These are phyloP conservation scores for Xenotilapia flavipinnis DNA, from an alignment of 2,113 vertebrate species.

Conservation along the genomic window DNA sequence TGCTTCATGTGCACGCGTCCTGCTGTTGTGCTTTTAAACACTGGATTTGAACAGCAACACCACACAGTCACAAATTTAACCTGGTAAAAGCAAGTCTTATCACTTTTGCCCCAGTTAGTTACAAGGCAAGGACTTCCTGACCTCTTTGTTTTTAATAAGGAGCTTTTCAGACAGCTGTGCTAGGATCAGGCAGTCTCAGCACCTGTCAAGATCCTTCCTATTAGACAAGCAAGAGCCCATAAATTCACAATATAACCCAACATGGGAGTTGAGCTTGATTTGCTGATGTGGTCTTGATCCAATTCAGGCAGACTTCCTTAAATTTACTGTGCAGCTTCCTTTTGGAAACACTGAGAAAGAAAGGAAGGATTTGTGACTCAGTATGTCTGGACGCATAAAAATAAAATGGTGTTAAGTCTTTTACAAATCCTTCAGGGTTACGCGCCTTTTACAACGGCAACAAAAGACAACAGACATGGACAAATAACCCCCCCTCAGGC, in stretches of 20 bases:
- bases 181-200: neutral
- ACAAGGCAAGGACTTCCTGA: neutral
- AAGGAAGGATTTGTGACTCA: neutral
- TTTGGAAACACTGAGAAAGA: neutral
- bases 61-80: neutral
- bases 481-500: neutral
- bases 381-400: neutral
- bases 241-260: neutral
- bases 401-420: neutral
- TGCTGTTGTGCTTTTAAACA: neutral
- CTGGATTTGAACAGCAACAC: neutral
- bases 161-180: neutral
- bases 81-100: neutral
- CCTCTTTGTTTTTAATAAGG: neutral
- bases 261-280: neutral
- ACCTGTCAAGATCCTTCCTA: neutral
- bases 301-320: neutral
- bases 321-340: neutral
- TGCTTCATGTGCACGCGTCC: neutral
- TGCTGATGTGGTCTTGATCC: neutral
- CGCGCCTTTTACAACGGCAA: accelerated
- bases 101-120: neutral
- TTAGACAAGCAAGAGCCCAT: neutral
- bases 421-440: neutral
- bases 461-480: neutral